Evolutionary conservation across 1,140 invertebrate genomes (phyloP), one percentile per base, ranked within the genome.

Genomic region (Leptinotarsa lineolata): DNA sequence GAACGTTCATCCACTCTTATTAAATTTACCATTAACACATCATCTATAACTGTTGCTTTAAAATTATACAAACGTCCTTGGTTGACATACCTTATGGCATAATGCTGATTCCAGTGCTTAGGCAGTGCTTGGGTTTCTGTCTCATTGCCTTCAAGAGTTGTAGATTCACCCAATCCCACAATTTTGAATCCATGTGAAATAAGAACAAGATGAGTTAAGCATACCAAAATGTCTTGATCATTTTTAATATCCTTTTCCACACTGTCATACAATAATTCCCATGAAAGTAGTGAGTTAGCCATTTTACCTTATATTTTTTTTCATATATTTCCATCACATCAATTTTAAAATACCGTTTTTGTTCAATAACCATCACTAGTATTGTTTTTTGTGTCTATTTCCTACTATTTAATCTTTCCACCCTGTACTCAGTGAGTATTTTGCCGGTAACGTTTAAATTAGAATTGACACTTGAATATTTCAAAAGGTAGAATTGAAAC

Each of bases 151-250:
- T 88, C 83, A 21, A 91, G 83, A 18, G 86, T 88, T 85, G 89
- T 90, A 88, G 92, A 81, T 81, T 94, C 91, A 4, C 92, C 92
- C 54, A 91, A 83, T 61, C 92, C 92, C 74, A 93, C 87, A 78
- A 90, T 93, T 73, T 88, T 88, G 75, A 92, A 93, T 46, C 90
- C 91, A 82, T 89, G 88, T 83, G 91, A 93, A 0, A 90, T 86
- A 3, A 94, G 82, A 81, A 90, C 88, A 86, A 91, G 93, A 81
- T 94, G 93, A 22, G 89, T 84, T 64, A 94, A 88, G 21, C 90
- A 87, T 59, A 93, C 83, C 44, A 93, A 80, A 54, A 92, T 83
- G 84, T 94, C 92, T 73, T 91, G 85, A 81, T 93, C 92, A 74
- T 88, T 89, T 64, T 84, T 85, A 12, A 93, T 83, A 79, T 91